Base-by-base conservation (phyloP, 2,113 vertebrate species). In the Cygnus buccinator region DNA sequence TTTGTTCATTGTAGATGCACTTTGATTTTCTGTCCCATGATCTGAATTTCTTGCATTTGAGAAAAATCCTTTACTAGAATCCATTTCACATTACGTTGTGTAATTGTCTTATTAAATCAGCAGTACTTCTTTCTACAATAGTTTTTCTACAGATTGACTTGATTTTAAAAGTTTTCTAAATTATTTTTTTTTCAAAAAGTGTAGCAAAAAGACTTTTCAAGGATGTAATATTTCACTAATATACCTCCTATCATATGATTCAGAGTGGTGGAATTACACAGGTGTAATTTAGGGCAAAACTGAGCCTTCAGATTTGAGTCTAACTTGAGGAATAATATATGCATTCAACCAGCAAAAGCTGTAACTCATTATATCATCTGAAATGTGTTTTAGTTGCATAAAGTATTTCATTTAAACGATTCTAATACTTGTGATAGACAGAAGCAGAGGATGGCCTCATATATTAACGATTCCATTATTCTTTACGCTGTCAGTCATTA, bases 401-500 rank as follows among this genome's bases (percentile, higher is more conserved):
- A 93, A 79, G 65, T 87, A 82, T 87, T 91, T 84, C 41, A 87
- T 78, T 94, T 54, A 81, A 92, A 37, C 1, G 0, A 63, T 84
- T 87, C 46, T 19, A 17, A 37, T 23, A 31, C 37, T 75, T 72
- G 37, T 68, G 79, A 87, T 71, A 74, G 91, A 87, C 77, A 76
- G 43, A 76, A 71, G 29, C 44, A 67, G 44, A 70, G 82, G 82
- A 67, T 92, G 70, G 46, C 82, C n/a, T 91, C 68, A 91, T 62
- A 79, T 94, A 93, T 93, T 73, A 95, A 93, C 39, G 82, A 35
- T 90, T 91, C 71, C 63, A 58, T 92, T 86, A 77, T 62, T 93
- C 66, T 59, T 86, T 83, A 91, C 82, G 62, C 70, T 96, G 90
- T 58, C 77, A 62, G 59, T 94, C 79, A 82, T 96, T 94, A 93